phyloP scores from a whole-genome alignment of 2,113 vertebrate species.

The Tragelaphus scriptus region DNA sequence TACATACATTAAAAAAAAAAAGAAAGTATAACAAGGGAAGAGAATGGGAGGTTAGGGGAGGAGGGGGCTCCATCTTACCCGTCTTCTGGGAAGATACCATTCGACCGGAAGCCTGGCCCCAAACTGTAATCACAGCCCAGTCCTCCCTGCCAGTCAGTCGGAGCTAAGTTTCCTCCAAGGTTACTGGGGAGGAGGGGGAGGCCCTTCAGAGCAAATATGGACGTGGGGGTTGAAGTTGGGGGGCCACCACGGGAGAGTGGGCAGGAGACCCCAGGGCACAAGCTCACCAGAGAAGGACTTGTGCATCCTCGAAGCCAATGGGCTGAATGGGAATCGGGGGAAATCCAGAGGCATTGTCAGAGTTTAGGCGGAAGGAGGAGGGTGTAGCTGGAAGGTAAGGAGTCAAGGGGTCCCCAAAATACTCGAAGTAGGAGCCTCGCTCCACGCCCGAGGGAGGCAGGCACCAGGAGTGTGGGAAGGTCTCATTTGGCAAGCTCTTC shows the following conservation, averaged over 20 bases:
- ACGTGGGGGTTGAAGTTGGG: not conserved
- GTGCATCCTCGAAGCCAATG: slow-evolving; percentile 89
- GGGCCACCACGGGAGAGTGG: rapidly evolving
- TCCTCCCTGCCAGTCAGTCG: slow-evolving; percentile 79
- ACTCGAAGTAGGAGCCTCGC: slow-evolving; percentile 80
- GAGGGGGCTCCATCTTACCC: slow-evolving; percentile 33
- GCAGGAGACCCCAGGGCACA: not conserved
- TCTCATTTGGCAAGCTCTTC: slow-evolving; percentile 75
- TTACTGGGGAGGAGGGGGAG: slow-evolving; percentile 73
- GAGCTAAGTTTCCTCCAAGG: slow-evolving; percentile 75
- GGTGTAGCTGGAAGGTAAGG: slow-evolving; percentile 86
- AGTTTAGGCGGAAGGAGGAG: slow-evolving; percentile 77
- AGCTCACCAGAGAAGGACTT: slow-evolving; percentile 86
- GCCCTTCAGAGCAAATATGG: not conserved
- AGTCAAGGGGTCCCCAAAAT: slow-evolving; percentile 86
- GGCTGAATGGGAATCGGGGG: slow-evolving; percentile 90
- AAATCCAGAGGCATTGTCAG: slow-evolving; percentile 75
- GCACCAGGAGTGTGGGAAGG: slow-evolving; percentile 90
- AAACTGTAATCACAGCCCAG: slow-evolving; percentile 85
- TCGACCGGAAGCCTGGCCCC: slow-evolving; percentile 82
- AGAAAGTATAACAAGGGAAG: not conserved
- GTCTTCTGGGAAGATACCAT: not conserved
- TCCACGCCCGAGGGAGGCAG: slow-evolving; percentile 89
- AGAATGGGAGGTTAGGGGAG: not conserved
- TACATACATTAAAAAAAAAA: not conserved